Evolutionary conservation across 2,888 invertebrate genomes (phyloP).

Genomic region (Shargacucullia verbasci): DNA sequence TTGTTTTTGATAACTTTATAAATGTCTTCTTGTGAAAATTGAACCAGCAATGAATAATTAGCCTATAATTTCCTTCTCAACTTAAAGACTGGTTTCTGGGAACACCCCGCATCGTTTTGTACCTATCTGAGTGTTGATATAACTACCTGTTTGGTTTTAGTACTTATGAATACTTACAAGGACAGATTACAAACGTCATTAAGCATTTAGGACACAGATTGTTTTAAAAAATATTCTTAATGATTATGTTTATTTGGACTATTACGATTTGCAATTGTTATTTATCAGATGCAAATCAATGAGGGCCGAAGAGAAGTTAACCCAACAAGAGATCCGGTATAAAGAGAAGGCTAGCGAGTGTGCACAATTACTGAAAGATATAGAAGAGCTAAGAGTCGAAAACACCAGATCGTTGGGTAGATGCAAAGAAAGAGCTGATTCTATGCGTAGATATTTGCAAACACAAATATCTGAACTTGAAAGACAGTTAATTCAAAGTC

Average conservation of each 20-base stretch:
- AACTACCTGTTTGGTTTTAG: constrained; percentile 2
- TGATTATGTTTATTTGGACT: not conserved
- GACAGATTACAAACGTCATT: not conserved
- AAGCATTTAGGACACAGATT: not conserved
- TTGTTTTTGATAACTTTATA: no score
- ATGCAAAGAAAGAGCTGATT: constrained; percentile 75
- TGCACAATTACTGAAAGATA: constrained; percentile 64
- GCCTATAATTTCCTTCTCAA: not conserved
- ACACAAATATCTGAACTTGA: constrained; percentile 80
- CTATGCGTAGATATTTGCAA: constrained; percentile 75
- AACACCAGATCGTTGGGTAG: constrained; percentile 66
- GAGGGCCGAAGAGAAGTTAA: constrained; percentile 75
- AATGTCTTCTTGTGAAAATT: no score
- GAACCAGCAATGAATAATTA: not conserved
- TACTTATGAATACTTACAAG: not conserved
- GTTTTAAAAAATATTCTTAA: no score
- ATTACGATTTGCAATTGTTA: not conserved
- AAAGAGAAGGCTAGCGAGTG: constrained; percentile 74
- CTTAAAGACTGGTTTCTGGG: constrained; percentile 5
- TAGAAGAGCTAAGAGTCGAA: constrained; percentile 75
- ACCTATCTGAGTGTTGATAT: not conserved
- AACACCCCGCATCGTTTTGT: constrained; percentile 15
- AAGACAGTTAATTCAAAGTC: constrained; percentile 77
- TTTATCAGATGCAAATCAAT: constrained; percentile 65
- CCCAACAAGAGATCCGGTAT: constrained; percentile 67